Base-by-base conservation (phyloP, 1,140 invertebrate genomes). In the Panulirus ornatus region DNA sequence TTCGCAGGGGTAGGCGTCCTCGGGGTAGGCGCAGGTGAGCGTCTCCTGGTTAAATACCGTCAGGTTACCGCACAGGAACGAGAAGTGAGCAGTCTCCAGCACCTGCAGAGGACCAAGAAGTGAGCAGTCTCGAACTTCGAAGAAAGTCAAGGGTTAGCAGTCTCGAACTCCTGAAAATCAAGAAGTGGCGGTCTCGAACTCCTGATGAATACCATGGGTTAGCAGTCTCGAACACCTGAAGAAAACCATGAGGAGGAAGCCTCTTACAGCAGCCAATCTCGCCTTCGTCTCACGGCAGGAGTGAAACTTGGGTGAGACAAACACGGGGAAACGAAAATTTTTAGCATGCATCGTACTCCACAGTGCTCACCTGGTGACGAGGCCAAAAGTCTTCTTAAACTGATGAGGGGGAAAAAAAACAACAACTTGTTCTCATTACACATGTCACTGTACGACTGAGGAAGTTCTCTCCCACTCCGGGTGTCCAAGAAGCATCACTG, bases 31-130 rank as follows among this genome's bases (percentile, higher is more conserved):
- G 22, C 70, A 73, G 0, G 70, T 73, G 27, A 73, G 70, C 34
- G 70, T 16, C 70, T 73, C 70, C 70, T 73, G 70, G 70, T 22
- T 73, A 38, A 73, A 73, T 38, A 73, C 34, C 8, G 70, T 73
- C n/a, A 11, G n/a, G 70, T 73, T 73, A 38, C 30, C 30, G 70
- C 70, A 73, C 34, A 73, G 42, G 70, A 73, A 73, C 34, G 70
- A 73, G 34, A 36, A 73, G 70, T 73, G 70, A 8, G 30, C 30
- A 9, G 27, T 73, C n/a, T 34, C 6, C 34, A 19, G 9, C 70
- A 73, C 44, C 44, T 14, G 44, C 44, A 47, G 44, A 47, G 14
- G 44, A 47, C 5, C 5, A 11, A 47, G 44, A 47, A 47, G 44
- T 47, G 44, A 47, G 44, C 44, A 11, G 44, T 47, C 44, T 47